phyloP scores from a whole-genome alignment of 1,140 invertebrate genomes.

The Diploscapter pachys region DNA sequence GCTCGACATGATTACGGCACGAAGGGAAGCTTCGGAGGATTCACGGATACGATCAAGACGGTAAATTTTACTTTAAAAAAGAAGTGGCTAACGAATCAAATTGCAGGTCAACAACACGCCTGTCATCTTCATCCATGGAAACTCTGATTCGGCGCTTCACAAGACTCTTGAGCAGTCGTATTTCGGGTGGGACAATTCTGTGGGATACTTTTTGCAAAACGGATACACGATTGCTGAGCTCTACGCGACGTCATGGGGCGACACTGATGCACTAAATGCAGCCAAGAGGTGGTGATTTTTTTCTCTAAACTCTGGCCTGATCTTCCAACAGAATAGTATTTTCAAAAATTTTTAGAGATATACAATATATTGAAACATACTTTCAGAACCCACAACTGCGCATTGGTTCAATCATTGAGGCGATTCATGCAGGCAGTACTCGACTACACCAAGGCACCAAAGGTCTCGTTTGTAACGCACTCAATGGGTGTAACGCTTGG shows the following conservation, averaged over 20 bases:
- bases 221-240: slow-evolving; percentile 36
- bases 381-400: slow-evolving; percentile 33
- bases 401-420: slow-evolving; percentile 14
- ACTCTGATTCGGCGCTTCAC: slow-evolving; percentile 35
- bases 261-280: slow-evolving; percentile 27
- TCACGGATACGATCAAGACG: slow-evolving; percentile 7
- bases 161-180: not conserved
- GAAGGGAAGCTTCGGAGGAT: slow-evolving; percentile 41
- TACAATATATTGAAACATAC: not conserved
- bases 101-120: slow-evolving; percentile 23
- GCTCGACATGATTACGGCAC: slow-evolving; percentile 34
- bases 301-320: not conserved
- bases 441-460: slow-evolving; percentile 32
- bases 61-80: slow-evolving; percentile 26
- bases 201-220: slow-evolving; percentile 30
- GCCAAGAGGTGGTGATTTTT: slow-evolving; percentile 9
- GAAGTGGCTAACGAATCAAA: slow-evolving; percentile 7
- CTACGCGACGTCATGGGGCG: slow-evolving; percentile 44
- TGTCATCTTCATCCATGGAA: slow-evolving; percentile 45
- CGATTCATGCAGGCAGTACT: slow-evolving; percentile 37
- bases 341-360: not conserved
- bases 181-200: slow-evolving; percentile 23
- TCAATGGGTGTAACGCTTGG: slow-evolving; percentile 46
- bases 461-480: slow-evolving; percentile 39
- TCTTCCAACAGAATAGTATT: not conserved